phyloP scores from a whole-genome alignment of 23 tunicate species.

The Styela clava region DNA sequence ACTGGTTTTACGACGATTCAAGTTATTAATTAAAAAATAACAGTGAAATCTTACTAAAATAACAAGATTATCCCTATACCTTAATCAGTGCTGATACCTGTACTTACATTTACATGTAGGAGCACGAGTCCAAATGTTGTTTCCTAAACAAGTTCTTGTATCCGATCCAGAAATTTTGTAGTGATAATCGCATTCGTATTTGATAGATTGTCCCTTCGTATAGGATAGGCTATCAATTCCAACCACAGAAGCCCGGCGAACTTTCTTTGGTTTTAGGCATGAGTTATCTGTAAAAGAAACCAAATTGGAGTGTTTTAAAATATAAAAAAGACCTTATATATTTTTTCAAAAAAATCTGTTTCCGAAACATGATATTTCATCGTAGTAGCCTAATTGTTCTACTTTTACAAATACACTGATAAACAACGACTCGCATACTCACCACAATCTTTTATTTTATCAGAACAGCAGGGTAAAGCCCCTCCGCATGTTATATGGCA shows the following conservation, averaged over 20 bases:
- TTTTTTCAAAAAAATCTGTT: no score
- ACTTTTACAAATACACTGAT: no score
- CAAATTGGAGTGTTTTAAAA: no score
- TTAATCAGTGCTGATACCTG: no score
- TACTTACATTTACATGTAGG: constrained; percentile 17
- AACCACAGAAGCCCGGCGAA: neutral
- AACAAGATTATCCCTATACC: no score
- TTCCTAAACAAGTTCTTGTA: constrained; percentile 6
- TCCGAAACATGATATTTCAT: neutral
- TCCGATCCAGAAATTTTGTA: neutral
- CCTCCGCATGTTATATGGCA: constrained; percentile 15
- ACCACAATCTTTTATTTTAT: constrained; percentile 8
- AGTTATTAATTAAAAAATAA: no score
- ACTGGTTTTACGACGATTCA: no score
- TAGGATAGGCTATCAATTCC: neutral
- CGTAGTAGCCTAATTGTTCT: no score
- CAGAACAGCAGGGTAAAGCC: neutral
- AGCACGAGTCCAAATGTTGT: constrained; percentile 1
- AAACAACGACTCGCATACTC: no score
- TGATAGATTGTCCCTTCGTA: neutral
- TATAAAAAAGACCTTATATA: no score
- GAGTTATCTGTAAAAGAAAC: no score
- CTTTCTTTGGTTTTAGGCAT: neutral
- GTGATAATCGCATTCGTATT: constrained; percentile 3
- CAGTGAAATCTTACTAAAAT: no score